These are phyloP conservation scores for Acanthosepion lycidas DNA, from an alignment of 2,888 invertebrate species.

Conservation along the genomic window DNA sequence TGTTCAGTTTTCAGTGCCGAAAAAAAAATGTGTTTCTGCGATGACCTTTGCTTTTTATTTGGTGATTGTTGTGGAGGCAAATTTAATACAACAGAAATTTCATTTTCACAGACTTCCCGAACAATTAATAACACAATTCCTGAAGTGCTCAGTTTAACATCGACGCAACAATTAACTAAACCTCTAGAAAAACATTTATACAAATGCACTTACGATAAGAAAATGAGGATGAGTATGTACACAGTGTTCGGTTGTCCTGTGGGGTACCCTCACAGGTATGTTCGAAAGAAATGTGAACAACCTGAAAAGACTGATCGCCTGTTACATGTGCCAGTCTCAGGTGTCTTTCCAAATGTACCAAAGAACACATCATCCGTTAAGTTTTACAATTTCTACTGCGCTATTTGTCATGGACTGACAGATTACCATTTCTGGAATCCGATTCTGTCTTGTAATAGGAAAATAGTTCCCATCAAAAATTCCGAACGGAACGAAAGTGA, in stretches of 20 bases:
- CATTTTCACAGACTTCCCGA: neutral
- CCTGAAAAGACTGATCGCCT: neutral
- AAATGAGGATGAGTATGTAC: too few relatives aligned
- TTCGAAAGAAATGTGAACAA: neutral
- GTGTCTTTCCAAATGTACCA: neutral
- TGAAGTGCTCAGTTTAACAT: too few relatives aligned
- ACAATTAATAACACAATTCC: neutral
- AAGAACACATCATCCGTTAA: neutral
- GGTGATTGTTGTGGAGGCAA: constrained; percentile 15
- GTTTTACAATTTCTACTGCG: neutral
- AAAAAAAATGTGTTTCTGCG: neutral
- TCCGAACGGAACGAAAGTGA: neutral
- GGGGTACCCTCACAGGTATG: neutral
- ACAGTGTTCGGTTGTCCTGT: neutral
- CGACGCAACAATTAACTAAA: neutral
- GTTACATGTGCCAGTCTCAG: neutral
- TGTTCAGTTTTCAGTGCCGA: neutral
- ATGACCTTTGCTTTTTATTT: neutral
- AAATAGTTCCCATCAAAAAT: too few relatives aligned
- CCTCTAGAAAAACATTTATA: neutral
- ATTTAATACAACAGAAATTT: neutral
- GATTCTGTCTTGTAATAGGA: neutral
- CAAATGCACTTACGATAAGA: neutral
- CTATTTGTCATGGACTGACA: neutral
- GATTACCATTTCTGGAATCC: neutral